Evolutionary conservation across 2,113 vertebrate genomes (phyloP).

Genomic region (Cyanistes caeruleus): DNA sequence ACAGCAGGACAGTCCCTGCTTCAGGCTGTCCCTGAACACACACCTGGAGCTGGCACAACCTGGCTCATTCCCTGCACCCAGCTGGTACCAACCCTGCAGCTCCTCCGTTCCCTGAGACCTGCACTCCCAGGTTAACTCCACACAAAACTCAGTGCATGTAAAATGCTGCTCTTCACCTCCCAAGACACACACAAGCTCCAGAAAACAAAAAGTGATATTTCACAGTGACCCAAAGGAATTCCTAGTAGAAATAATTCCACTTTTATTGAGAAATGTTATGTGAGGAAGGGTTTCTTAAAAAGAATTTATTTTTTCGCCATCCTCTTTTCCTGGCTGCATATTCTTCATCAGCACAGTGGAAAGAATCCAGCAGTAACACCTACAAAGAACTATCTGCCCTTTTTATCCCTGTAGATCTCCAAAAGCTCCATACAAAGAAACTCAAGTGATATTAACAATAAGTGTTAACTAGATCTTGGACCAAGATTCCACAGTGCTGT

Average conservation of each 20-base stretch:
- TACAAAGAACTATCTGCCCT: background rate
- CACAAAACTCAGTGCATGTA: background rate
- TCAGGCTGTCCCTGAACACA: background rate
- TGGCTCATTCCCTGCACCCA: rapidly evolving
- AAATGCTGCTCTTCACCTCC: background rate
- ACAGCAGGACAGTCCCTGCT: background rate
- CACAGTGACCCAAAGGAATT: background rate
- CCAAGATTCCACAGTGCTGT: background rate
- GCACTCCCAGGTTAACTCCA: rapidly evolving
- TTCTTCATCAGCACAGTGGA: background rate
- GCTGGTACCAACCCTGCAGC: rapidly evolving
- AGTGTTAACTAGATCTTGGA: background rate
- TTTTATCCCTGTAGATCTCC: background rate
- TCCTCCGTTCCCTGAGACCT: background rate
- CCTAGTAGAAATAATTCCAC: background rate
- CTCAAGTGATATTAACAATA: background rate
- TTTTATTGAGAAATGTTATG: background rate
- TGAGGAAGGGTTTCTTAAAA: background rate
- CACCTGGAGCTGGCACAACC: background rate
- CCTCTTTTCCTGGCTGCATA: background rate
- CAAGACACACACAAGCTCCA: background rate
- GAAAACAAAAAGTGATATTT: background rate
- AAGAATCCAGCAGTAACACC: background rate
- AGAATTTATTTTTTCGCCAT: rapidly evolving
- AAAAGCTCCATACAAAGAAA: background rate